These are phyloP conservation scores for Drosophila pallidifrons DNA, from an alignment of 1,140 invertebrate genomes.

Conservation along the genomic window DNA sequence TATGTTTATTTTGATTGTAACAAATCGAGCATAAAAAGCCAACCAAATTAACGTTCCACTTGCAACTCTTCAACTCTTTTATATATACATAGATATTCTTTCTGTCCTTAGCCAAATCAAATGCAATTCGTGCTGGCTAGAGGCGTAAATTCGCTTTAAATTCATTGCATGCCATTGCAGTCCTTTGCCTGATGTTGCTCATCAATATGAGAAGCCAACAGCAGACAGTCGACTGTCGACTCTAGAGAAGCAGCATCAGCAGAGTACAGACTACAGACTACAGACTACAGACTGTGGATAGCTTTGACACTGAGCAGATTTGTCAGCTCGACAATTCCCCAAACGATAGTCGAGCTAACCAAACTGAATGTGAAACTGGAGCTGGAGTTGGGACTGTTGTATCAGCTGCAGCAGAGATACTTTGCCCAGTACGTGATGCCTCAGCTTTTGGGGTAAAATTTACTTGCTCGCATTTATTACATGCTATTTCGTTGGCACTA, in stretches of 20 bases:
- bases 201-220: constrained; percentile 66
- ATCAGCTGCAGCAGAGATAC: not conserved
- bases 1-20: constrained; percentile 61
- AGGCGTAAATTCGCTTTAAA: constrained; percentile 57
- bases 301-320: constrained; percentile 66
- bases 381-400: not conserved
- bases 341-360: constrained; percentile 56
- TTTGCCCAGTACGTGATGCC: constrained; percentile 53
- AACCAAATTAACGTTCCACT: constrained; percentile 55
- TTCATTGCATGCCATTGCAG: constrained; percentile 65
- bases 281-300: constrained; percentile 26
- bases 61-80: not conserved
- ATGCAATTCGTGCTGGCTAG: constrained; percentile 45
- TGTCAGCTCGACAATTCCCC: constrained; percentile 74
- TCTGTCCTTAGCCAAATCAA: constrained; percentile 49
- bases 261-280: constrained; percentile 18
- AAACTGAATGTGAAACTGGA: not conserved
- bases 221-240: constrained; percentile 2
- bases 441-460: constrained; percentile 50
- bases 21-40: constrained; percentile 57
- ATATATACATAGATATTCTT: not conserved
- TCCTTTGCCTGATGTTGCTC: constrained; percentile 61
- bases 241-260: constrained; percentile 27
- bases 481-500: constrained; percentile 61
- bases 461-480: constrained; percentile 77